Evolutionary conservation across 1,140 invertebrate species (phyloP), one percentile per base, ranked within the genome.

Genomic region (Heliconius congener): DNA sequence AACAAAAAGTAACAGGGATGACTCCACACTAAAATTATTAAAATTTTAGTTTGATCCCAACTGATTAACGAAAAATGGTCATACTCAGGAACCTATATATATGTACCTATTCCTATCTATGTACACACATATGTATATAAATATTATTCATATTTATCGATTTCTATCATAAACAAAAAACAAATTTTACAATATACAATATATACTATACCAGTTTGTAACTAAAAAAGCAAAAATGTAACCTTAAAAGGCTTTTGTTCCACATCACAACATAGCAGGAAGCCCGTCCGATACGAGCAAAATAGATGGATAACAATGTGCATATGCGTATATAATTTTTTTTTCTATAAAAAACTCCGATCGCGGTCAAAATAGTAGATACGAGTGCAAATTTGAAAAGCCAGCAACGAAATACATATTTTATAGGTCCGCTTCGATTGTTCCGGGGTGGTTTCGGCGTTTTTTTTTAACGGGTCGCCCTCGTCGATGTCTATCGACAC

Each of bases 351-450:
- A 88, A 91, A 92, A 92, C 89, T 85, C 89, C 90, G 86, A 93
- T 94, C 91, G 92, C 87, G 91, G 92, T 94, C 88, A 89, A 89
- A 92, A 91, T 87, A 90, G 88, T 89, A 87, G 84, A 87, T 85
- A 85, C 90, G 88, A 88, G 87, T 84, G 88, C 86, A 91, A 90
- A 88, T 93, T 92, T 88, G 85, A 90, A 94, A 94, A 93, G 91
- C 92, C 90, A 90, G 88, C 86, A 85, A 81, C 79, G 83, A 84
- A 83, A 90, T 94, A 91, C 91, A 94, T 94, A 93, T 94, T 94
- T 94, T 93, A 94, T 94, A 94, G 92, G 87, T 91, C 87, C 86
- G 87, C 90, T 94, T 94, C 93, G 93, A 94, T 93, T 94, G 93
- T 94, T 94, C 92, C 88, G 90, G 83, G 81, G 88, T 71, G 87